phyloP scores from a whole-genome alignment of 2,888 invertebrate species.

The Zhuqinia jingwanae region DNA sequence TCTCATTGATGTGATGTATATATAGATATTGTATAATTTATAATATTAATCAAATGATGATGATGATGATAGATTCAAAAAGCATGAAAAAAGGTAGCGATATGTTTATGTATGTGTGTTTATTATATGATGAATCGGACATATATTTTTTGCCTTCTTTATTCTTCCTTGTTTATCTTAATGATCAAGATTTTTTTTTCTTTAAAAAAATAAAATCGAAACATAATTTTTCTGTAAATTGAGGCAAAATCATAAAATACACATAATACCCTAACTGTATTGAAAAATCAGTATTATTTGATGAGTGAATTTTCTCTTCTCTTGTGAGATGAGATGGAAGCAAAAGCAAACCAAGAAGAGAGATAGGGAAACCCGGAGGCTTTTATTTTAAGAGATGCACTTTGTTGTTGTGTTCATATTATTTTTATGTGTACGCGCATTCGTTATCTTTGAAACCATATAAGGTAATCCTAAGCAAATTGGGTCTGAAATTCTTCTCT shows the following conservation, averaged over 20 bases:
- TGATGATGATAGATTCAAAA: neutral
- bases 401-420: neutral
- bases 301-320: constrained; percentile 22
- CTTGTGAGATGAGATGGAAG: no score
- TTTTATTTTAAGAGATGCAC: no score
- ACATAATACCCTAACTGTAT: neutral
- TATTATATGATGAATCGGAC: neutral
- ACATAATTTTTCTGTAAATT: neutral
- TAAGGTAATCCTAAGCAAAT: constrained; percentile 33
- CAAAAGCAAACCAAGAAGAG: no score
- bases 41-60: constrained; percentile 33
- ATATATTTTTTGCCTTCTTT: neutral
- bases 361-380: no score
- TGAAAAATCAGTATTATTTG: constrained; percentile 8
- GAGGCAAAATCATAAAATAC: constrained; percentile 9
- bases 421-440: neutral
- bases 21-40: neutral
- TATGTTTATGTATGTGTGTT: neutral
- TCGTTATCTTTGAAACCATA: constrained; percentile 21
- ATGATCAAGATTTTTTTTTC: neutral
- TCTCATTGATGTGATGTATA: neutral
- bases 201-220: constrained; percentile 13
- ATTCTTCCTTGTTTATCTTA: neutral
- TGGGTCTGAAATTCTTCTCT: constrained; percentile 13
- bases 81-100: constrained; percentile 24